phyloP scores from a whole-genome alignment of 2,888 invertebrate species.

The Meta bourneti region DNA sequence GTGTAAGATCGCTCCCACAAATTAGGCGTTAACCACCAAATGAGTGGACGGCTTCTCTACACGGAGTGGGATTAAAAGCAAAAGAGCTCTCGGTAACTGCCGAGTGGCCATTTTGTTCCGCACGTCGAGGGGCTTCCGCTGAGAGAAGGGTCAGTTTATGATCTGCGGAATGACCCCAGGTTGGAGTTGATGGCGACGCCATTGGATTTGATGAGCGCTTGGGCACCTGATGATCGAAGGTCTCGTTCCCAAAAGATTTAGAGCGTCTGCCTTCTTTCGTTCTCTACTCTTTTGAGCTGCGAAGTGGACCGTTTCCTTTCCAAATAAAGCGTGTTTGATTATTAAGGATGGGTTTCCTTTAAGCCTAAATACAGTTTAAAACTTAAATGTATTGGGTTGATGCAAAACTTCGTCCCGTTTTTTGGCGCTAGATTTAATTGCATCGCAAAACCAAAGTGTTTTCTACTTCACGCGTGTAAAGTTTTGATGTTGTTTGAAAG shows the following conservation, averaged over 20 bases:
- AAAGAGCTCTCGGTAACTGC: conserved; percentile 5
- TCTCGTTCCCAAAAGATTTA: neutral
- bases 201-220: conserved; percentile 69
- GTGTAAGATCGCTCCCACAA: conserved; percentile 9
- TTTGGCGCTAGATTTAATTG: too few relatives aligned
- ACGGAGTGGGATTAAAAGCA: conserved; percentile 45
- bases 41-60: neutral
- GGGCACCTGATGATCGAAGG: conserved; percentile 60
- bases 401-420: too few relatives aligned
- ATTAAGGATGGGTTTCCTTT: too few relatives aligned
- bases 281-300: too few relatives aligned
- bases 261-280: neutral
- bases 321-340: too few relatives aligned
- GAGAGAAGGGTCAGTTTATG: conserved; percentile 49
- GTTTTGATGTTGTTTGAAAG: too few relatives aligned
- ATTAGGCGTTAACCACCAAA: neutral
- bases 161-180: conserved; percentile 66
- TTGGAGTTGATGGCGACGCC: conserved; percentile 59
- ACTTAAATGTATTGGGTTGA: too few relatives aligned
- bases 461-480: too few relatives aligned
- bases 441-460: too few relatives aligned
- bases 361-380: too few relatives aligned
- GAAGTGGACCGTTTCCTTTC: too few relatives aligned
- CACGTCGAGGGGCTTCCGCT: conserved; percentile 18
- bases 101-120: conserved; percentile 38